These are phyloP conservation scores for Denticeps clupeoides DNA, from an alignment of 2,797 vertebrate species.

Conservation along the genomic window DNA sequence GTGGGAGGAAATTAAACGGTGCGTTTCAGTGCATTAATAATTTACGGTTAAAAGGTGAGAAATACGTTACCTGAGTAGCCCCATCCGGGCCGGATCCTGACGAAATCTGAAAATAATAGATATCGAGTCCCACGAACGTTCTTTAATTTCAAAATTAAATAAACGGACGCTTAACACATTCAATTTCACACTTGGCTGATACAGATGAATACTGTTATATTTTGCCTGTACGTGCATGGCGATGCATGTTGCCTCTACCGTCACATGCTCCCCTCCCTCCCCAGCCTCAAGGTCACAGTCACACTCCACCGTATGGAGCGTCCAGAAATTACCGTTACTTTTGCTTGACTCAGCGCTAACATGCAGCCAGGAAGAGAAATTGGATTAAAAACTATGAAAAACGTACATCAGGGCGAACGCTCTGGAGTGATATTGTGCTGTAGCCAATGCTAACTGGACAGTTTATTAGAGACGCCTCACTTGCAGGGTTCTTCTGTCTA, in stretches of 20 bases:
- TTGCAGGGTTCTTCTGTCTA: too few species aligned
- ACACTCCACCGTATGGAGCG: not conserved
- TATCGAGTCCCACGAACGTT: too few species aligned
- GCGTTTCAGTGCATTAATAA: not conserved
- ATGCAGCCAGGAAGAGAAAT: not conserved
- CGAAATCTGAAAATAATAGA: too few species aligned
- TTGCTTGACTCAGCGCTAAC: not conserved
- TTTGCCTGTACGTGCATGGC: not conserved
- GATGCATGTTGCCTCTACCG: not conserved
- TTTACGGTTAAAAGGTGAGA: not conserved
- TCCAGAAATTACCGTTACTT: not conserved
- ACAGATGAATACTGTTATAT: too few species aligned
- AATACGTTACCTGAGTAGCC: not conserved
- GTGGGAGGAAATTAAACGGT: not conserved
- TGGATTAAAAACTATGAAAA: slow-evolving; percentile 2
- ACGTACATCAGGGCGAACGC: too few species aligned
- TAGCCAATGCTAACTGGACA: too few species aligned
- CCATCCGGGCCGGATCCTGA: too few species aligned
- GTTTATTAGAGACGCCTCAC: too few species aligned
- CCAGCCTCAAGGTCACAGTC: not conserved
- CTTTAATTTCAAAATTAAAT: too few species aligned
- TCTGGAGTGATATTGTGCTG: too few species aligned
- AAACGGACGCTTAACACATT: too few species aligned
- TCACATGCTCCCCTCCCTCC: not conserved
- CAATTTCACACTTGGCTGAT: too few species aligned